Evolutionary conservation across 2,888 invertebrate genomes (phyloP), one percentile per base, ranked within the genome.

Genomic region (Himalopsyche tibetana): DNA sequence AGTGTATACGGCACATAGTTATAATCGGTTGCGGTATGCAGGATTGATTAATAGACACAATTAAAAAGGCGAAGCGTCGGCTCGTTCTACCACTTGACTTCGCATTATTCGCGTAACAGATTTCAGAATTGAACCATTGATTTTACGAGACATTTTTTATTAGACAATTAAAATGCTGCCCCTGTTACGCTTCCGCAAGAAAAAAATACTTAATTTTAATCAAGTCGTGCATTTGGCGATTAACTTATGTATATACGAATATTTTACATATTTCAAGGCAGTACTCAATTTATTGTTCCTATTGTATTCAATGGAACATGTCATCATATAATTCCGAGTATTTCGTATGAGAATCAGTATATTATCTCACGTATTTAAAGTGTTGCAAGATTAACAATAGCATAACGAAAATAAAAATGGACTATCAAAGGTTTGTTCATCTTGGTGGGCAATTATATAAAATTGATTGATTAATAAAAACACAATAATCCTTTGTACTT

Each of bases 31-130:
- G 82, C 85, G 85, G 85, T 74, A 82, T 69, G 85, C 81, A 51
- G 69, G 85, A 85, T 85, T 85, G 85, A 85, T 82, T 82, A 85
- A 85, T 85, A 82, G 82, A 38, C 63, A 82, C 69, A 85, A 85
- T 85, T 85, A 85, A 82, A 85, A 82, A 85, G 82, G 82, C 82
- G 82, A 69, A 82, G 82, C 85, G 85, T 55, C 80, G 38, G 80
- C 85, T 82, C 82, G 79, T 85, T 82, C 85, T 28, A 74, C 82
- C 85, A 85, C 85, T 85, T 85, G 82, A 84, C 85, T 82, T 40
- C 82, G 74, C 85, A 55, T 42, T 82, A 55, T 74, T 63, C 69
- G 82, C 82, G 74, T 51, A 55, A 85, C 85, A 82, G 85, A 85
- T 85, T 85, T 85, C 63, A 55, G 38, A 84, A 84, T 84, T 84